Base-by-base conservation (phyloP, 2,113 vertebrate species). In the Halcyon senegalensis region DNA sequence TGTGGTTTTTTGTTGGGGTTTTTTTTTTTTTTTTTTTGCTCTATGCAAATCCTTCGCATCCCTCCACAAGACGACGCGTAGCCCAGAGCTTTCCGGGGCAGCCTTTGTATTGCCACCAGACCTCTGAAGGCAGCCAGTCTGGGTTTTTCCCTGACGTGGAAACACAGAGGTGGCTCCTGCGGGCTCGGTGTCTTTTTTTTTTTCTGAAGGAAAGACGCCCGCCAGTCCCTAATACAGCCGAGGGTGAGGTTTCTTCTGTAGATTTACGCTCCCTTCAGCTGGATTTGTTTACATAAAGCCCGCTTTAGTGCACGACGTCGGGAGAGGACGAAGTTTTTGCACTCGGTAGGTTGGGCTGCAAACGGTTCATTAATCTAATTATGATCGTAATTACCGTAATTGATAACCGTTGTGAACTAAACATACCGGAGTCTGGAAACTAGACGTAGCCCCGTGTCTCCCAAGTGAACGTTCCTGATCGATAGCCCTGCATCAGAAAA, bases 291-390 rank as follows among this genome's bases (percentile, higher is more conserved):
- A 98, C 94, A 89, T 91, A 97, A 97, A 97, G 83, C 88, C 88
- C 59, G 74, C 74, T 97, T 98, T 95, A 95, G 93, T 78, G 69
- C 93, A 76, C 93, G 87, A 90, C 96, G 87, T 82, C 94, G 93
- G 94, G 93, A 95, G 95, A 89, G 90, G 94, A 95, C 70, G 79
- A 97, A 98, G 98, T 98, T 98, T 98, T 97, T 96, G 89, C 94
- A 95, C 95, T 96, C 95, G 78, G 96, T 97, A 98, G 97, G 97
- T 96, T 93, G 96, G 96, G 96, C 96, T 97, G 91, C 90, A 95
- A 95, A 97, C 94, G 97, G 97, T 97, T 98, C 98, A 97, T 98
- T 98, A 98, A 98, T 98, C 97, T 98, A 98, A 98, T 98, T 98
- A 98, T 94, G 96, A 95, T 79, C 70, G 70, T 98, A 98, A 98